Evolutionary conservation across 2,888 invertebrate genomes (phyloP).

Genomic region (Rhingia rostrata): DNA sequence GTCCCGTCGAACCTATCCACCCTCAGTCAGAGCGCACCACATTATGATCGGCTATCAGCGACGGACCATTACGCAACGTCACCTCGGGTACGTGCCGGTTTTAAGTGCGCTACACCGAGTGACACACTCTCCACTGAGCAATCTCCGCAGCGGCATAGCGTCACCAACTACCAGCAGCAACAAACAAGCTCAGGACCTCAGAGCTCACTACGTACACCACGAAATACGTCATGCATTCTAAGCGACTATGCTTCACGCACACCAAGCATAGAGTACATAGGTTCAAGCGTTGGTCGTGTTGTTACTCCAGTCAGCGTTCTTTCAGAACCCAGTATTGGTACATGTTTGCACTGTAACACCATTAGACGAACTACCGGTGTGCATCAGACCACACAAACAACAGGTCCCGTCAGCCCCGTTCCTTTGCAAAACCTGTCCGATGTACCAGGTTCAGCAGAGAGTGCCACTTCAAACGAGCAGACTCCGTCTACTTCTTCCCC

Average conservation of each 20-base stretch:
- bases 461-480: conserved; percentile 59
- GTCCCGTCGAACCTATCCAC: conserved; percentile 55
- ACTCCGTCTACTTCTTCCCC: conserved; percentile 75
- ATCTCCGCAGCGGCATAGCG: conserved; percentile 60
- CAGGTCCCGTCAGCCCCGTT: conserved; percentile 83
- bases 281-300: conserved; percentile 75
- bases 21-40: conserved; percentile 53
- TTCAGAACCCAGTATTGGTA: conserved; percentile 76
- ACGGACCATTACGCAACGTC: conserved; percentile 78
- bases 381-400: conserved; percentile 83
- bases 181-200: conserved; percentile 46
- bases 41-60: conserved; percentile 70
- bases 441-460: conserved; percentile 39
- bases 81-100: conserved; percentile 76
- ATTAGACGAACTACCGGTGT: conserved; percentile 82
- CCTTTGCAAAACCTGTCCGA: conserved; percentile 78
- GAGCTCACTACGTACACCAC: conserved; percentile 25
- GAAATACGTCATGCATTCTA: conserved; percentile 61
- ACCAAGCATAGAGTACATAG: conserved; percentile 77
- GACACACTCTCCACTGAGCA: conserved; percentile 61
- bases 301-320: conserved; percentile 77
- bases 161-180: conserved; percentile 37
- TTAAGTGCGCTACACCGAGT: conserved; percentile 44
- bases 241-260: conserved; percentile 76
- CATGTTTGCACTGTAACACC: conserved; percentile 82